Evolutionary conservation across 2,113 vertebrate species (phyloP).

Genomic region (Laterallus jamaicensis): DNA sequence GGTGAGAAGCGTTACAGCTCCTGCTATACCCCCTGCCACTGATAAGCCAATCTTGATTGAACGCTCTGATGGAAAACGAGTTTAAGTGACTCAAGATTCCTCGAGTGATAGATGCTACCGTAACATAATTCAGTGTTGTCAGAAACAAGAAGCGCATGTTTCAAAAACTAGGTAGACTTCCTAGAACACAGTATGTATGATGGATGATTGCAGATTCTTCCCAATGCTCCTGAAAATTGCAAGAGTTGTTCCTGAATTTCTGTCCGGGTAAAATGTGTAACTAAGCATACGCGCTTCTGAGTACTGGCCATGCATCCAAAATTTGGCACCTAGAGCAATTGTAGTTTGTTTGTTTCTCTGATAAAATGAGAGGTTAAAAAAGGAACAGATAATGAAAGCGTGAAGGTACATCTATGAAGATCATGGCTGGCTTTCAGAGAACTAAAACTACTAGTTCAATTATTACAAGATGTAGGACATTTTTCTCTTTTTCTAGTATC

Average conservation of each 20-base stretch:
- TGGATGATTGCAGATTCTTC: not conserved
- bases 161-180: not conserved
- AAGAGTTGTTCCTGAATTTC: not conserved
- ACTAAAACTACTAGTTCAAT: not conserved
- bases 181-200: not conserved
- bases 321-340: not conserved
- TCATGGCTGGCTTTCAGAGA: not conserved
- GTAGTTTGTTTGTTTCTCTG: not conserved
- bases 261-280: not conserved
- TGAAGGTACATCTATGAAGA: not conserved
- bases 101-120: not conserved
- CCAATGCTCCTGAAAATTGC: not conserved
- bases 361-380: not conserved
- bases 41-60: slow-evolving; percentile 34
- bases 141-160: not conserved
- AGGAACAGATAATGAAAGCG: not conserved
- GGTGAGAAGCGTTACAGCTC: slow-evolving; percentile 2
- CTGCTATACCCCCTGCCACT: not conserved
- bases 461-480: not conserved
- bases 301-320: not conserved
- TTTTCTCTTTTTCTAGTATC: not conserved
- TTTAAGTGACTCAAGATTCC: slow-evolving; percentile 27
- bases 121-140: slow-evolving; percentile 29
- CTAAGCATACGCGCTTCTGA: not conserved
- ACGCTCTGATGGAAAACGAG: not conserved